Conservation (phyloP, 1,140 invertebrate genomes). For the Pentalonia nigronervosa region DNA sequence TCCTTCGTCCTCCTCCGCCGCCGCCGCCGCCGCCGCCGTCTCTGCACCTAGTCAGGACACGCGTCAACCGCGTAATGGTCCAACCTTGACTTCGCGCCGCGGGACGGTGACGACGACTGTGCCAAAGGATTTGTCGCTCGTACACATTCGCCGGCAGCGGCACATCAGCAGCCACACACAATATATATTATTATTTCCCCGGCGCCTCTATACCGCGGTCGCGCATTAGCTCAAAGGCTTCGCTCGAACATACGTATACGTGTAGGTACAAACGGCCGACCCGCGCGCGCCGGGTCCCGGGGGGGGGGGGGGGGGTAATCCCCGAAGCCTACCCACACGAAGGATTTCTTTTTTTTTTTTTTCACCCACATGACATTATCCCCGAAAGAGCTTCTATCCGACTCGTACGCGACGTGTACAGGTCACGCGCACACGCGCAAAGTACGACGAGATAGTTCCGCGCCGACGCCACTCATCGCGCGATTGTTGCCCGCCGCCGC, state of each 20-base stretch:
- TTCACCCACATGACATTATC: not conserved
- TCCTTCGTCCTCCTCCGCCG: not conserved
- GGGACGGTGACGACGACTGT: not conserved
- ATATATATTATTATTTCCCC: not conserved
- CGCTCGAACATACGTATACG: not conserved
- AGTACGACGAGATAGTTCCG: constrained; percentile 2
- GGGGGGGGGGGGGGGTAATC: not conserved
- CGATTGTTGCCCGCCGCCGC: not conserved
- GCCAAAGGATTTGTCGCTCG: constrained; percentile 28
- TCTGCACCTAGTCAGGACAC: constrained; percentile 19
- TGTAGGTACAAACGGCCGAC: too few species aligned
- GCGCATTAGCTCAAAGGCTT: not conserved
- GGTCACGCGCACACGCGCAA: not conserved
- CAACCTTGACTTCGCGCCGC: constrained; percentile 47
- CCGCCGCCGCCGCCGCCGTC: too few species aligned
- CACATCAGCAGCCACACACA: too few species aligned
- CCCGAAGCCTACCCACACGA: not conserved
- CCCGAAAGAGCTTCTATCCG: not conserved
- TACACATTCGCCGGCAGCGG: not conserved
- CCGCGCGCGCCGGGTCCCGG: too few species aligned
- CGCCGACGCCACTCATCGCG: constrained; percentile 21
- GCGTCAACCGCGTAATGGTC: constrained; percentile 51
- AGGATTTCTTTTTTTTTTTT: not conserved
- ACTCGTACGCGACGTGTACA: not conserved
- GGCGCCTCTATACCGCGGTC: not conserved